Conservation (phyloP, 2,888 invertebrate genomes). For the Plebejus argus region DNA sequence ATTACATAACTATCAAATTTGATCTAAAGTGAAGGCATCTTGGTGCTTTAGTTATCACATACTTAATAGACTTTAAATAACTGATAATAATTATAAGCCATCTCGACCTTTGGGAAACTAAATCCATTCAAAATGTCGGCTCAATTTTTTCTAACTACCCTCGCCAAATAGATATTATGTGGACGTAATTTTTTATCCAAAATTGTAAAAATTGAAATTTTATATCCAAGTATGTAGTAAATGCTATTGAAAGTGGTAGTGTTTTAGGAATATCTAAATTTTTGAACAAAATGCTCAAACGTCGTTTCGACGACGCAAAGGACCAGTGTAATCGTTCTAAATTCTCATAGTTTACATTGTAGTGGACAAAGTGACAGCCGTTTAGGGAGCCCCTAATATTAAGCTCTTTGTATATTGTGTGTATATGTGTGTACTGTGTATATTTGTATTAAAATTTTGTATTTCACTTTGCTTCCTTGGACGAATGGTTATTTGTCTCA, state of each 20-base stretch:
- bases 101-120: neutral
- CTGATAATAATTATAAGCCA: neutral
- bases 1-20: constrained; percentile 27
- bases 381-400: neutral
- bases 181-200: neutral
- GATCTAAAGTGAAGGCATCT: constrained; percentile 31
- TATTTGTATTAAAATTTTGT: constrained; percentile 34
- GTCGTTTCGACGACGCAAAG: neutral
- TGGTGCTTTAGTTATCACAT: constrained; percentile 31
- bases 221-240: neutral
- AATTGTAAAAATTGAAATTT: neutral
- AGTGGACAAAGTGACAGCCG: neutral
- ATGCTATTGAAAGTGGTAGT: neutral
- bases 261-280: neutral
- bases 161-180: neutral
- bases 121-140: neutral
- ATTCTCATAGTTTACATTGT: neutral
- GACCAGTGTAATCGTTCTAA: neutral
- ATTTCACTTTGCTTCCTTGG: constrained; percentile 73
- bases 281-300: neutral
- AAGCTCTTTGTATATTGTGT: constrained; percentile 8
- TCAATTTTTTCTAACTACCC: neutral
- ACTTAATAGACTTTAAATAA: neutral
- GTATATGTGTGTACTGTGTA: constrained; percentile 36
- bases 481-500: constrained; percentile 78